Evolutionary conservation across 1,140 invertebrate genomes (phyloP).

Genomic region (Drosophila auraria): DNA sequence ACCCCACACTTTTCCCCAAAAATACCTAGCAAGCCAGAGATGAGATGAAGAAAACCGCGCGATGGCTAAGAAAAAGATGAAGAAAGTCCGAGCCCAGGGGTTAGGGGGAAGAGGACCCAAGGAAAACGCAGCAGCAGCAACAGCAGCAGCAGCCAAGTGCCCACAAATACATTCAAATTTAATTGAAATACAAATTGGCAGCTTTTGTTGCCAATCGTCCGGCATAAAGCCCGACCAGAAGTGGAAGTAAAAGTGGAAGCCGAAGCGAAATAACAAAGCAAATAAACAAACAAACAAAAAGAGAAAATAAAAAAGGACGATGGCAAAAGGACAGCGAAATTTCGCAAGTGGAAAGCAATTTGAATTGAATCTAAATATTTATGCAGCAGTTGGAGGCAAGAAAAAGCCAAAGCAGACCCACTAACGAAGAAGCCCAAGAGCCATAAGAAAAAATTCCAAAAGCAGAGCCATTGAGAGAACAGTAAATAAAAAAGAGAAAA

Average conservation of each 20-base stretch:
- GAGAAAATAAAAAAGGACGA: constrained; percentile 3
- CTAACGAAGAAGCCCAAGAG: neutral
- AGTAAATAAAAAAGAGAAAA: constrained; percentile 8
- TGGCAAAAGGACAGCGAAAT: constrained; percentile 17
- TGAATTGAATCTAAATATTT: constrained; percentile 64
- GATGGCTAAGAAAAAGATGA: constrained; percentile 2
- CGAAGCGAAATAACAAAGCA: constrained; percentile 44
- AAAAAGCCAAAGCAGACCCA: constrained; percentile 5
- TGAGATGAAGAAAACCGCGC: neutral
- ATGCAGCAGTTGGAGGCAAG: constrained; percentile 50
- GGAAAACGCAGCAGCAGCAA: constrained; percentile 23
- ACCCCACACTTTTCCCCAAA: neutral
- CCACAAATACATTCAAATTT: constrained; percentile 70
- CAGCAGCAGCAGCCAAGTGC: constrained; percentile 50
- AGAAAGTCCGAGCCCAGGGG: neutral
- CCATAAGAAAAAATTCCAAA: neutral
- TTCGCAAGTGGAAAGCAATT: constrained; percentile 53
- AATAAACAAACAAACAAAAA: constrained; percentile 44
- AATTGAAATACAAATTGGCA: constrained; percentile 77
- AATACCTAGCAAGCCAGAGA: neutral
- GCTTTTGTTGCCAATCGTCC: constrained; percentile 64
- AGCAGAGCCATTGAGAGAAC: neutral
- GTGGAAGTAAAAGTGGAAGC: constrained; percentile 26
- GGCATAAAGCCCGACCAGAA: constrained; percentile 40
- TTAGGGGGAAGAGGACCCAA: neutral